Percentiles rank a stretch among this genome's conserved stretches.
Conservation (phyloP, 2,888 invertebrate genomes). For the Spisula solida region DNA sequence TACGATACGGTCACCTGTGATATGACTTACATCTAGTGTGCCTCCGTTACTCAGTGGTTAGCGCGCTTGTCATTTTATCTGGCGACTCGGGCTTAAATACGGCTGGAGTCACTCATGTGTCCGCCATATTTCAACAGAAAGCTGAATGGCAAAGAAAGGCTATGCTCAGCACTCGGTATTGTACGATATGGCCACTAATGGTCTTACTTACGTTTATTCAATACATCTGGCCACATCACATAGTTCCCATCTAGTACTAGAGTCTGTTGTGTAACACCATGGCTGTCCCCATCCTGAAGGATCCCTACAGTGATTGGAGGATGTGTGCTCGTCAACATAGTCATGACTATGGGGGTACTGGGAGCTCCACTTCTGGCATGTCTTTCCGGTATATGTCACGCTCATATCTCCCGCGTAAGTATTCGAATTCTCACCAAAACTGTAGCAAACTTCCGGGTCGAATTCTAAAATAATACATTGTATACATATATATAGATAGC, state of each 20-base stretch:
- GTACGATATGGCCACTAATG: no score
- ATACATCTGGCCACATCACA: background rate
- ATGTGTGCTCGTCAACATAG: background rate
- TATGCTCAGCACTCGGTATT: no score
- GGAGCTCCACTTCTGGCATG: background rate
- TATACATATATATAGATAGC: no score
- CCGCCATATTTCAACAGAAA: no score
- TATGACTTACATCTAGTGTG: no score
- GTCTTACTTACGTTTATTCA: background rate
- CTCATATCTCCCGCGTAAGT: background rate
- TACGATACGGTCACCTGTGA: no score
- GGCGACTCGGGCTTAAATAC: no score
- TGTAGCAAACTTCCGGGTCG: background rate
- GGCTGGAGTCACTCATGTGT: no score
- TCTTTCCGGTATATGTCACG: background rate
- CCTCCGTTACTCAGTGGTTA: no score
- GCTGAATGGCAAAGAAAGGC: no score
- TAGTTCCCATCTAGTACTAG: background rate
- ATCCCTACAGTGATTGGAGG: background rate
- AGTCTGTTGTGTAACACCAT: background rate
- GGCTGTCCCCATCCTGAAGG: background rate
- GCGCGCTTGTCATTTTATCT: no score
- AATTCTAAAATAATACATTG: background rate
- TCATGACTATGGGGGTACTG: background rate
- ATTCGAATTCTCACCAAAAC: background rate